Base-by-base conservation (phyloP, 2,888 invertebrate genomes). In the Portevinia maculata region DNA sequence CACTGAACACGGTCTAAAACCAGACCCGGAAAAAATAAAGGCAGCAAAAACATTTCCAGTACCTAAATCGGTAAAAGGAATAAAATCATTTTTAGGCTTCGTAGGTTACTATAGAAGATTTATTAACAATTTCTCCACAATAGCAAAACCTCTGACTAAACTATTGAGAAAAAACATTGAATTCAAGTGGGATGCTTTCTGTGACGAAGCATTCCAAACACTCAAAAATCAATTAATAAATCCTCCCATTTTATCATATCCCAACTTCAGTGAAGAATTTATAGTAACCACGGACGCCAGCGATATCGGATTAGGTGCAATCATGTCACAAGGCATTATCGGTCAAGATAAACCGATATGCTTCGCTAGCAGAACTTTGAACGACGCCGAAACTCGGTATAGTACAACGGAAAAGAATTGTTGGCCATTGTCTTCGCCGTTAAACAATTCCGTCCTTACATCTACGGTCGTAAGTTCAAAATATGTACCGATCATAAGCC, bases 401-500 rank as follows among this genome's bases (percentile, higher is more conserved):
- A 84, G 50, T n/a, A 48, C 84, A 41, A 84, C 83, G 21, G 65
- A 85, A 59, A 81, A 48, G 88, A 88, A 52, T 19, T 75, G 15
- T 39, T 86, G 8, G 87, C 87, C 0, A 86, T 86, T 0, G 67
- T 87, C 0, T 85, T 78, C 73, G 53, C 53, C 11, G 19, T 34
- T 6, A 53, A 84, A 78, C 6, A 86, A 67, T 87, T 87, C 64
- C 55, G 86, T 39, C 86, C 86, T 0, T 88, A 88, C 69, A 15
- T 88, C 5, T 87, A 86, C 57, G 88, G 87, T 0, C 65, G 71
- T 57, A 85, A 74, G 39, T 87, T 88, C 55, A 85, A 64, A 48
- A 74, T 88, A 7, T 73, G 86, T 3, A 88, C 87, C 0, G 88
- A 88, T 59, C 87, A 88, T 84, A 84, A 84, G 41, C 86, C 87